Conservation (phyloP, 2,888 invertebrate genomes). For the Anoncus sp. region DNA sequence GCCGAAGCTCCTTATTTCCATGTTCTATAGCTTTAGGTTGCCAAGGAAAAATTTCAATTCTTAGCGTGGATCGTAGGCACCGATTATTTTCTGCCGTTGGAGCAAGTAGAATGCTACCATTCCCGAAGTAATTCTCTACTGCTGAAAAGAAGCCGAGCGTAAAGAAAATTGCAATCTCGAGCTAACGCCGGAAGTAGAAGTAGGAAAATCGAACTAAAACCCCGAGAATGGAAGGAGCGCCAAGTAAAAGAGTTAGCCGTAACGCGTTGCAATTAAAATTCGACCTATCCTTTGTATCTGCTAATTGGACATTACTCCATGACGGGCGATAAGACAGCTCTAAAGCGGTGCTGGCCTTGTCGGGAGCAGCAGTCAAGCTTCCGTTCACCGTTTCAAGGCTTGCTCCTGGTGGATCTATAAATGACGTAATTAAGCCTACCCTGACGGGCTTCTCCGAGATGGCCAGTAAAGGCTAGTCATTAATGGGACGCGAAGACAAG, state of each 20-base stretch:
- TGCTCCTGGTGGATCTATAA: constrained; percentile 61
- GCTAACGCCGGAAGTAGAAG: not conserved
- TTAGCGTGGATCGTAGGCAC: constrained; percentile 1
- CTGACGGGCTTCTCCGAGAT: constrained; percentile 58
- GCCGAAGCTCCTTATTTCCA: constrained; percentile 37
- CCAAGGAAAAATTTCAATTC: constrained; percentile 40
- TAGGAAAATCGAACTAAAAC: constrained; percentile 39
- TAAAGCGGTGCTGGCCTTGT: constrained; percentile 68
- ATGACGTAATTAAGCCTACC: constrained; percentile 65
- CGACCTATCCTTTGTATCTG: constrained; percentile 76
- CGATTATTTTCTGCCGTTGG: constrained; percentile 33
- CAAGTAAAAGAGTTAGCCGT: constrained; percentile 46
- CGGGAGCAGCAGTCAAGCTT: constrained; percentile 28
- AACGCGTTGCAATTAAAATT: constrained; percentile 73
- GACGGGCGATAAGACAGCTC: constrained; percentile 64
- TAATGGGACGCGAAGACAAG: constrained; percentile 66
- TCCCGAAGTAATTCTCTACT: constrained; percentile 19
- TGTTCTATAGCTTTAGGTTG: constrained; percentile 8
- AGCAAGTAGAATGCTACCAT: constrained; percentile 22
- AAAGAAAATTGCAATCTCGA: constrained; percentile 9
- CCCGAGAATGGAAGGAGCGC: constrained; percentile 10
- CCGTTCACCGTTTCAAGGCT: constrained; percentile 31
- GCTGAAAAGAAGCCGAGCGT: constrained; percentile 6
- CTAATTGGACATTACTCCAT: constrained; percentile 76
- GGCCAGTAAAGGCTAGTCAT: constrained; percentile 74